Percentiles rank a stretch among this genome's conserved stretches.
Evolutionary conservation across 2,888 invertebrate genomes (phyloP).

Genomic region (Callimorpha dominula): DNA sequence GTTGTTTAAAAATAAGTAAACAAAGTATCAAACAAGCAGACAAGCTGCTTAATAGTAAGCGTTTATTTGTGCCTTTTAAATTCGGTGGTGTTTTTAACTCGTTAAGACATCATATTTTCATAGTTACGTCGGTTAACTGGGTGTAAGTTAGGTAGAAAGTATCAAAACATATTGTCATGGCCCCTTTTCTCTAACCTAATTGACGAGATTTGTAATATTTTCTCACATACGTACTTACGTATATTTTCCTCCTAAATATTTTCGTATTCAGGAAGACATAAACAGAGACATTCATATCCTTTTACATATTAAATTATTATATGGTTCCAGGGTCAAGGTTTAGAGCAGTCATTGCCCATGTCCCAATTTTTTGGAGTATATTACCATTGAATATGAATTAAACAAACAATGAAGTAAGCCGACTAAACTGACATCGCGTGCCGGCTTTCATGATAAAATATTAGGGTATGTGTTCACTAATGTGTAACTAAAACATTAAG

Average conservation of each 20-base stretch:
- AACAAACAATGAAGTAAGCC: neutral
- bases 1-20: too few relatives aligned
- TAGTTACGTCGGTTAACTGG: too few relatives aligned
- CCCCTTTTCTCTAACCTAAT: too few relatives aligned
- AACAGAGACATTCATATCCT: neutral
- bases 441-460: neutral
- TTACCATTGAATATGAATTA: conserved; percentile 8
- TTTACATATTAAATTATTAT: neutral
- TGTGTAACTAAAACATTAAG: neutral
- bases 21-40: too few relatives aligned
- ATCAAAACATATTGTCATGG: too few relatives aligned
- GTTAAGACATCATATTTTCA: too few relatives aligned
- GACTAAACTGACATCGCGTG: conserved; percentile 14
- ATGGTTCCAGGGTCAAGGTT: neutral
- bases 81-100: too few relatives aligned
- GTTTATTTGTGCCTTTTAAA: too few relatives aligned
- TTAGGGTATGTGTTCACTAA: conserved; percentile 11
- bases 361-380: neutral
- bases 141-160: too few relatives aligned
- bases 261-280: neutral
- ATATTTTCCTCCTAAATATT: neutral
- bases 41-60: too few relatives aligned
- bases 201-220: too few relatives aligned
- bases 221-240: too few relatives aligned
- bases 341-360: neutral